Conservation (phyloP, 2,797 vertebrate species). For the Sebastes iracundus region DNA sequence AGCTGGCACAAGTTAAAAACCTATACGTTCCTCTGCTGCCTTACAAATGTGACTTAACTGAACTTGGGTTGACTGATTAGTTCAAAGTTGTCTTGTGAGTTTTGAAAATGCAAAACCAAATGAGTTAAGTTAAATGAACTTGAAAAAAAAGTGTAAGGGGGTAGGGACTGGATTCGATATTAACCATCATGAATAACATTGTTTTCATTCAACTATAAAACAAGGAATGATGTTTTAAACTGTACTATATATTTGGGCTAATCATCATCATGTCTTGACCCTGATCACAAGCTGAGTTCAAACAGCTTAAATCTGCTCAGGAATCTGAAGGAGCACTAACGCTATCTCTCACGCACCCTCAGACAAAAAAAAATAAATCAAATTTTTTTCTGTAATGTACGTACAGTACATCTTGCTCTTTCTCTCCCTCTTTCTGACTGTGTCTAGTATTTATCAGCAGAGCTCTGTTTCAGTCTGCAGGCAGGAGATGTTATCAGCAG, state of each 20-base stretch:
- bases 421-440: slow-evolving; percentile 18
- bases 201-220: background rate
- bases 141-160: background rate
- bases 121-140: background rate
- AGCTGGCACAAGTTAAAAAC: background rate
- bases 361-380: background rate
- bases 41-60: background rate
- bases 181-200: background rate
- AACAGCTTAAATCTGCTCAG: slow-evolving; percentile 6
- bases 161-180: background rate
- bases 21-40: background rate
- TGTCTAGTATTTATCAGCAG: slow-evolving; percentile 62
- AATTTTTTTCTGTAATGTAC: background rate
- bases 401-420: slow-evolving; percentile 2
- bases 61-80: background rate
- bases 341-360: background rate
- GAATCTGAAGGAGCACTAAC: slow-evolving; percentile 5
- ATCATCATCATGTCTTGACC: background rate
- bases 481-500: slow-evolving; percentile 62
- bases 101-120: background rate
- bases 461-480: slow-evolving; percentile 66
- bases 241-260: background rate
- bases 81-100: background rate
- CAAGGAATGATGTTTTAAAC: background rate
- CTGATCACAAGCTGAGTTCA: background rate